A percentile compares a stretch with the other conserved stretches of the same genome.
Evolutionary conservation across 2,888 invertebrate genomes (phyloP).

Genomic region (Colostygia pectinataria): DNA sequence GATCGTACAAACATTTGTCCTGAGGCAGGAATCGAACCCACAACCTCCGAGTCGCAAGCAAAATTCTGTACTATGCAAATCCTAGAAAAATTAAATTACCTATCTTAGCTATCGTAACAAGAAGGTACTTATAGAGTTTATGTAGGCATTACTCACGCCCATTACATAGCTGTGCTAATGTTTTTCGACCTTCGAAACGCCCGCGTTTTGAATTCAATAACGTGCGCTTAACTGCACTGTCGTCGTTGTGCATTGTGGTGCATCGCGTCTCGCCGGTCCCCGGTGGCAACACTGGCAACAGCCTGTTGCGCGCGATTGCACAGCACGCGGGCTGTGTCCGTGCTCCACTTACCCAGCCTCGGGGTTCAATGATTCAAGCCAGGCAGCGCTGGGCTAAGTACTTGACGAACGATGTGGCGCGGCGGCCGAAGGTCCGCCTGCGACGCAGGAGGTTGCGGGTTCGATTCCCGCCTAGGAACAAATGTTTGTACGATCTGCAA

Average conservation of each 20-base stretch:
- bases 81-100: too few relatives aligned
- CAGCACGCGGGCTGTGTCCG: slow-evolving; percentile 29
- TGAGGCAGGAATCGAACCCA: too few relatives aligned
- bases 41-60: too few relatives aligned
- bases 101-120: too few relatives aligned
- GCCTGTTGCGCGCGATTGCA: slow-evolving; percentile 39
- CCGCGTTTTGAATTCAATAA: slow-evolving; percentile 17
- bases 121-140: not conserved
- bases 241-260: slow-evolving; percentile 23
- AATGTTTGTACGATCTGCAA: too few relatives aligned
- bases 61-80: too few relatives aligned
- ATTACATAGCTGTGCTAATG: slow-evolving; percentile 31
- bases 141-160: slow-evolving; percentile 8
- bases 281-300: slow-evolving; percentile 34
- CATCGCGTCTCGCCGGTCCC: slow-evolving; percentile 1
- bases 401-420: too few relatives aligned
- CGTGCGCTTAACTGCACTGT: slow-evolving; percentile 34
- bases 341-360: slow-evolving; percentile 30
- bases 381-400: not conserved
- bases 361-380: not conserved
- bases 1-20: too few relatives aligned
- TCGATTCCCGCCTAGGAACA: too few relatives aligned
- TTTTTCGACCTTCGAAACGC: slow-evolving; percentile 29
- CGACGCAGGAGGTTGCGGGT: too few relatives aligned
- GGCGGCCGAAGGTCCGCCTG: too few relatives aligned